Evolutionary conservation across 1,140 invertebrate species (phyloP).

Genomic region (Drosophila paulistorum): DNA sequence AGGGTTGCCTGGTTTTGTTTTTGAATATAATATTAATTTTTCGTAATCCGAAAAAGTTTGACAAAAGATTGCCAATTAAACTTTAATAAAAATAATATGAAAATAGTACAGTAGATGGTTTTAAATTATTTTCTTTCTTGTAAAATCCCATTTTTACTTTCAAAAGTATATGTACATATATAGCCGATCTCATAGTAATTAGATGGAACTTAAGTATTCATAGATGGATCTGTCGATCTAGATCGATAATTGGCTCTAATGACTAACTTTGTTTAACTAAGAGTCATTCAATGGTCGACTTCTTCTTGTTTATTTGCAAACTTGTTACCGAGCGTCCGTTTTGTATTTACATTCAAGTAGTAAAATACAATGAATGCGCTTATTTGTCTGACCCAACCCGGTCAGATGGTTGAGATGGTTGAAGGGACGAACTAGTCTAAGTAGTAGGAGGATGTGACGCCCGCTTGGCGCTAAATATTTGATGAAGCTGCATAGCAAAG

Average conservation of each 20-base stretch:
- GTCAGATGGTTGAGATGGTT: neutral
- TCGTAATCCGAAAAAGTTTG: too few relatives aligned
- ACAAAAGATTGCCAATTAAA: too few relatives aligned
- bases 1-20: neutral
- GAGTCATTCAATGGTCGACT: slow-evolving; percentile 24
- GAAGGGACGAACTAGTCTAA: neutral
- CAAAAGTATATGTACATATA: too few relatives aligned
- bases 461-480: slow-evolving; percentile 74
- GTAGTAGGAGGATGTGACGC: slow-evolving; percentile 31
- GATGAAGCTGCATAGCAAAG: slow-evolving; percentile 61
- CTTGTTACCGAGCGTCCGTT: slow-evolving; percentile 64
- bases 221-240: too few relatives aligned
- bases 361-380: slow-evolving; percentile 67
- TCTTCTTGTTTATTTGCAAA: slow-evolving; percentile 1
- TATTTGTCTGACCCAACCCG: slow-evolving; percentile 39
- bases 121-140: too few relatives aligned
- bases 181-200: too few relatives aligned
- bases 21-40: neutral
- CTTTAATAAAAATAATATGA: too few relatives aligned
- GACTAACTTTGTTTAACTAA: too few relatives aligned
- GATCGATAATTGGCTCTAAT: too few relatives aligned
- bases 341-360: slow-evolving; percentile 71
- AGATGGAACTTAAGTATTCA: too few relatives aligned
- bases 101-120: too few relatives aligned
- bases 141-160: too few relatives aligned